phyloP scores from a whole-genome alignment of 2,113 vertebrate species.

The Girardinichthys multiradiatus region DNA sequence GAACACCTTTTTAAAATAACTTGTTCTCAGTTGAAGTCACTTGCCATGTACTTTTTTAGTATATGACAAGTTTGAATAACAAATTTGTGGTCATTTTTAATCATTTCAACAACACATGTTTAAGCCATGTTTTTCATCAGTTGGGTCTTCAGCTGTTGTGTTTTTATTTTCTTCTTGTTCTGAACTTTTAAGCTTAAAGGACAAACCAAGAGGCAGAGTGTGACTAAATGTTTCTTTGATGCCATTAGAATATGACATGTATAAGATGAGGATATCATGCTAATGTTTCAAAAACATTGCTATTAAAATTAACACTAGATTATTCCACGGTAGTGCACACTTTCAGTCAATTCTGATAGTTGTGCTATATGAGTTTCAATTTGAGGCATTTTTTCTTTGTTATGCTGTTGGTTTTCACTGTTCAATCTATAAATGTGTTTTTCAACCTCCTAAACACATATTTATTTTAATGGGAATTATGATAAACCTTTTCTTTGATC shows the following conservation, averaged over 20 bases:
- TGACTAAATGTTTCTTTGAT: background rate
- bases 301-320: background rate
- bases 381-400: slow-evolving; percentile 42
- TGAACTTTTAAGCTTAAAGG: background rate
- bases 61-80: slow-evolving; percentile 12
- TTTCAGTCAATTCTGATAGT: slow-evolving; percentile 58
- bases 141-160: background rate
- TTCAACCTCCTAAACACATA: too few relatives aligned
- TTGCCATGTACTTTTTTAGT: background rate
- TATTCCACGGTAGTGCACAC: slow-evolving; percentile 77
- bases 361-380: slow-evolving; percentile 50
- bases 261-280: background rate
- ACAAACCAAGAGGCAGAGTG: background rate
- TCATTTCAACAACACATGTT: background rate
- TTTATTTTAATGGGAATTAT: background rate
- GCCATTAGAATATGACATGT: background rate
- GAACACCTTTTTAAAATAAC: background rate
- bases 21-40: background rate
- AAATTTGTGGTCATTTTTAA: background rate
- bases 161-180: background rate
- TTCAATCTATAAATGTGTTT: background rate
- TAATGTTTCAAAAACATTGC: background rate
- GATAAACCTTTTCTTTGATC: background rate
- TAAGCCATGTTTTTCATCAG: background rate
- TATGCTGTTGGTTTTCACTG: slow-evolving; percentile 14